Base-by-base conservation (phyloP, 2,113 vertebrate species). In the Cavia porcellus region DNA sequence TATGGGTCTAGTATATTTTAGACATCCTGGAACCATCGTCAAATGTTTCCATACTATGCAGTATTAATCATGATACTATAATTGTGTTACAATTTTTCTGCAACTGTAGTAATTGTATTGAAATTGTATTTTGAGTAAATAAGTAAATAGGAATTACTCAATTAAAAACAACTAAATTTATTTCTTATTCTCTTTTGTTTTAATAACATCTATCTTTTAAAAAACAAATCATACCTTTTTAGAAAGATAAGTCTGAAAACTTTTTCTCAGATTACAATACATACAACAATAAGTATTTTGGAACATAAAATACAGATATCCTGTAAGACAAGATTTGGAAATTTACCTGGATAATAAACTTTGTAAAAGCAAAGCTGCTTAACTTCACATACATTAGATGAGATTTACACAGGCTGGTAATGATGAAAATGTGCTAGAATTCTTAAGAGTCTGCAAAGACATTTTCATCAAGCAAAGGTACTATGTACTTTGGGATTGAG, bases 391-490 rank as follows among this genome's bases (percentile, higher is more conserved):
- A 83, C 64, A 86, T 74, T 92, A 95, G 61, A 75, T 47, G 77
- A 97, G 17, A 61, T 35, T 15, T 0, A 38, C 3, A 10, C 75
- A 66, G 92, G 72, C 38, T 83, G 87, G 45, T 81, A 95, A 55
- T 79, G 90, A 96, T 77, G 62, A 96, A 96, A 98, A 91, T 81
- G 17, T 90, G 55, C 14, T 86, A 68, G 74, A 95, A 84, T 96
- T 72, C 35, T 72, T 97, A 97, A 90, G 62, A 89, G 64, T 77
- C 24, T 28, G 11, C 88, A 25, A 12, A 47, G 66, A 64, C 52
- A 95, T 68, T 85, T 61, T 66, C 20, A 13, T n/a, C 12, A 20
- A 52, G 38, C 75, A 96, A 86, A 1, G 83, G 55, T 94, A 89
- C 7, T 91, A 64, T 57, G 55, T 32, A 38, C 14, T 2, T 0